Evolutionary conservation across 2,797 vertebrate genomes (phyloP).

Genomic region (Siniperca undulata): DNA sequence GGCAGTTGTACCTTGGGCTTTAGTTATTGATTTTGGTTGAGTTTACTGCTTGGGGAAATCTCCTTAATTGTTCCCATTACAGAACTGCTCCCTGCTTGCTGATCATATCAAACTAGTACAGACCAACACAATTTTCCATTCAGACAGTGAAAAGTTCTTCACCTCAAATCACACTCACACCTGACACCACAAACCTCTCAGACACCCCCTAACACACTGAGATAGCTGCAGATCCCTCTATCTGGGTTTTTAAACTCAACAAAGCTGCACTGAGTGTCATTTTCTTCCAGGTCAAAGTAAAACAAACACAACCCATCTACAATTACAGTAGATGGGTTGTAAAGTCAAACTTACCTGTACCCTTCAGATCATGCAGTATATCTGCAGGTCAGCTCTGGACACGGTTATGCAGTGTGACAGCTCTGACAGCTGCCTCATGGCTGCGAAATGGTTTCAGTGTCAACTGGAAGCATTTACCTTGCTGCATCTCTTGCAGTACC

Average conservation of each 20-base stretch:
- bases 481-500: background rate
- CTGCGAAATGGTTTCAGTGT: constrained; percentile 12
- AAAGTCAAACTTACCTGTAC: background rate
- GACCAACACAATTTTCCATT: constrained; percentile 4
- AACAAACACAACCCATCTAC: constrained; percentile 8
- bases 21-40: constrained; percentile 43
- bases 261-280: background rate
- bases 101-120: constrained; percentile 2
- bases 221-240: background rate
- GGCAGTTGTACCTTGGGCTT: constrained; percentile 27
- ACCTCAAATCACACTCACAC: constrained; percentile 2
- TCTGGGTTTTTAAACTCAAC: background rate
- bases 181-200: background rate
- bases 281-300: background rate
- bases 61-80: constrained; percentile 37
- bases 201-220: background rate
- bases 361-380: background rate
- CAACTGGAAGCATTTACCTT: background rate
- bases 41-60: constrained; percentile 42
- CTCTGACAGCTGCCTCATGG: constrained; percentile 1
- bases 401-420: background rate
- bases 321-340: background rate
- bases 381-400: background rate
- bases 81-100: constrained; percentile 29
- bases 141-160: background rate